Base-by-base conservation (phyloP, 2,888 invertebrate species). In the Heliothis peltigera region DNA sequence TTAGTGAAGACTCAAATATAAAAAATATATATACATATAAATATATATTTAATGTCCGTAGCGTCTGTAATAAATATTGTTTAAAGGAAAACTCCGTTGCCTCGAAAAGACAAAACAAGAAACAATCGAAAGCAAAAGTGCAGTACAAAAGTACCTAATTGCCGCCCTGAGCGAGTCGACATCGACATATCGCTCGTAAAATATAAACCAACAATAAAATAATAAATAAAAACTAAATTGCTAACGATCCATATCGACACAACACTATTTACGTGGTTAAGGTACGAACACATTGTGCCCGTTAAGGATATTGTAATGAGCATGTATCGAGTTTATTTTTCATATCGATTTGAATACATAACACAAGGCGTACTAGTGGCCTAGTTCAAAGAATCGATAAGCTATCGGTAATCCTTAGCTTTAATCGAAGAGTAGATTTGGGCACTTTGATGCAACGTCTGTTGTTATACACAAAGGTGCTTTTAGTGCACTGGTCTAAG, bases 211-310 rank as follows among this genome's bases (percentile, higher is more conserved):
- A 64, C 56, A 72, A 72, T 75, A 70, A 59, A 43, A 61, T 55
- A 48, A 54, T 60, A 55, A 64, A 67, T 48, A 84, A 87, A 84
- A 88, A 82, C 78, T 43, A 69, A 91, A 91, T 91, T 79, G 87
- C 78, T 90, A 92, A 92, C 89, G 89, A 93, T 81, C 82, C 88
- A 70, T 86, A 85, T 87, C 87, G 84, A 81, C 77, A 70, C 59
- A 71, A 57, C 77, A 83, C 79, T 88, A 85, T 91, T 90, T 89
- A 85, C 87, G 86, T 80, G 83, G 84, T 87, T 87, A 87, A 82
- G 60, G 54, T 22, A 7, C 10, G 17, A 19, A 48, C 55, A 59
- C 49, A 49, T 44, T 49, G 21, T 46, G 47, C 28, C 55, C 53
- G 46, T 15, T 48, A 46, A 55, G 4, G 18, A 44, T 12, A 35